Evolutionary conservation across 53 echinoderm and acorn worm species (phyloP), one percentile per base, ranked within the genome.

Genomic region (Crossaster papposus): DNA sequence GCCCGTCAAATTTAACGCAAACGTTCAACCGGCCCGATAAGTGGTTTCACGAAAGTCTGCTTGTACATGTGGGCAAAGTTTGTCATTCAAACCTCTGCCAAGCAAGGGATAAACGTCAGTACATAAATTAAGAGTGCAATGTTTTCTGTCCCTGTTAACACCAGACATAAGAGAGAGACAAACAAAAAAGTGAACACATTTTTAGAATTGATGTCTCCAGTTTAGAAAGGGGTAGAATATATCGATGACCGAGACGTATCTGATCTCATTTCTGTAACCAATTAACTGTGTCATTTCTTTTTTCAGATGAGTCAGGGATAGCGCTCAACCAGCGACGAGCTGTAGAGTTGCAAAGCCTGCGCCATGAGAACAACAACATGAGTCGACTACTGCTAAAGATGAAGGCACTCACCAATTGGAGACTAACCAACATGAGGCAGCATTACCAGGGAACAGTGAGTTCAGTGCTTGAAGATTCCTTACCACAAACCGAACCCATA

Each of bases 291-390:
- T n/a, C n/a, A n/a, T n/a, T n/a, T n/a, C n/a, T n/a, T n/a, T n/a
- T n/a, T 81, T 29, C 85, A 96, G 96, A 93, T 70, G 94, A 94
- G 89, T 94, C 95, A 55, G 94, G 82, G 20, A 83, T 94, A 75
- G 91, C 95, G 54, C 80, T 94, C 35, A 99, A 93, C 50, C 83
- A 96, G 89, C 93, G 91, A 64, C 93, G 96, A 72, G 96, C 96
- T 53, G 87, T 92, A 23, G 95, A 93, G 65, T 94, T 99, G 22
- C 89, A 94, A 31, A 78, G 91, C 32, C 58, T 99, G 34, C 91
- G 93, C 33, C 92, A 99, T 32, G 93, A 96, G 82, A 99, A 99
- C 70, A 95, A 91, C 78, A 91, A 94, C 62, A 79, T 99, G 92
- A 92, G 78, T 50, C 89, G 93, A 29, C 72, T 96, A 76, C 79